Percentiles rank a stretch among this genome's conserved stretches.
Conservation (phyloP, 1,140 invertebrate genomes). For the Magallana angulata region DNA sequence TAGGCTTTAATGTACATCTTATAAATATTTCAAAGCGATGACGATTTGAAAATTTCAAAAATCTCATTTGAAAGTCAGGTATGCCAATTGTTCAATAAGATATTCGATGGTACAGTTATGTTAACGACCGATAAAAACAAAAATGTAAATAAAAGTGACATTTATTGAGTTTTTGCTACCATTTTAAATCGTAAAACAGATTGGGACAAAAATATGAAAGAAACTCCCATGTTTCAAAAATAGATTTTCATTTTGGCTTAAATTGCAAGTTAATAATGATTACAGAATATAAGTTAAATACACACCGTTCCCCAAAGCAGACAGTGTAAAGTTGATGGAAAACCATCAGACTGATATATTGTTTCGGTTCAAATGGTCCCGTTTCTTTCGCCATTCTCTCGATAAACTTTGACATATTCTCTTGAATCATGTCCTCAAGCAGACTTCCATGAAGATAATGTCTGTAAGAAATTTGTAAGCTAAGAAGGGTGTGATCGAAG, state of each 20-base stretch:
- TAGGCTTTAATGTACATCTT: background rate
- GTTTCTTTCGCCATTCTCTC: constrained; percentile 25
- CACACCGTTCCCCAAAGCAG: constrained; percentile 27
- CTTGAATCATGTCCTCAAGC: constrained; percentile 10
- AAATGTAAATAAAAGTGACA: too few relatives aligned
- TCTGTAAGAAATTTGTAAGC: background rate
- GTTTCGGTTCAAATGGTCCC: background rate
- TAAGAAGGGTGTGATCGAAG: background rate
- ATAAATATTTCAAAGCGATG: background rate
- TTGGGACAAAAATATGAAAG: too few relatives aligned
- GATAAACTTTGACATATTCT: background rate
- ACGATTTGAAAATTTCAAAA: background rate
- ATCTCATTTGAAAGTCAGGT: background rate
- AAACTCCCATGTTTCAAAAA: too few relatives aligned
- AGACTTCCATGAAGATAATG: constrained; percentile 27
- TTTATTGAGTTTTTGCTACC: too few relatives aligned
- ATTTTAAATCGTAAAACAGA: too few relatives aligned
- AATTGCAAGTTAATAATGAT: too few relatives aligned
- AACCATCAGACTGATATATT: background rate
- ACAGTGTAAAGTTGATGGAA: constrained; percentile 25
- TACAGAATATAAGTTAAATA: too few relatives aligned
- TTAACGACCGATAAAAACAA: too few relatives aligned
- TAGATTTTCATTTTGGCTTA: too few relatives aligned
- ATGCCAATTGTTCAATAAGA: too few relatives aligned
- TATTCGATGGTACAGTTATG: too few relatives aligned